Evolutionary conservation across 1,140 invertebrate species (phyloP).

Genomic region (Helicoverpa zea): DNA sequence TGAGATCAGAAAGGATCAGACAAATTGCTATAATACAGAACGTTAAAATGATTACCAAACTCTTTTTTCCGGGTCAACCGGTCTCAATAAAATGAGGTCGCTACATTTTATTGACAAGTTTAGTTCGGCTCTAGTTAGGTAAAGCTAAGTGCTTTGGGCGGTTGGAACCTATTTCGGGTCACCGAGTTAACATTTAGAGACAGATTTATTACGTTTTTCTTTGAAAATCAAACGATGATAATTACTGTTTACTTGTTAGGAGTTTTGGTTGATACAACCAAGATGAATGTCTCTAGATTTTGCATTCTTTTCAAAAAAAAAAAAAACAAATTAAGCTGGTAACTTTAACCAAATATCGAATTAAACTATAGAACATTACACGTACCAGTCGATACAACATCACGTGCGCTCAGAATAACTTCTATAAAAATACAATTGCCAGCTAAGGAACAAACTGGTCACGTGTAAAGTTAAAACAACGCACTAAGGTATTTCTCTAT

Average conservation of each 20-base stretch:
- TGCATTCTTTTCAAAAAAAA: too few relatives aligned
- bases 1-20: constrained; percentile 28
- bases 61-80: constrained; percentile 51
- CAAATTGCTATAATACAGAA: constrained; percentile 23
- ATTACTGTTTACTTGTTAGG: not conserved
- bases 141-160: constrained; percentile 51
- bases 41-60: constrained; percentile 48
- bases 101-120: constrained; percentile 59
- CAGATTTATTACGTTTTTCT: constrained; percentile 34
- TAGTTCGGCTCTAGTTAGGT: constrained; percentile 36
- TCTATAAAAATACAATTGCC: constrained; percentile 34
- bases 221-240: not conserved
- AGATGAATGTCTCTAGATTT: too few relatives aligned
- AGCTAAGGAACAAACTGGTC: not conserved
- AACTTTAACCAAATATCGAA: constrained; percentile 25
- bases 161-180: constrained; percentile 31
- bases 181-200: constrained; percentile 19
- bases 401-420: constrained; percentile 25
- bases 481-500: constrained; percentile 32
- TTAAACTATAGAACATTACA: not conserved
- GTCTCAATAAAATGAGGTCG: constrained; percentile 53
- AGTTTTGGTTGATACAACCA: not conserved
- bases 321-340: not conserved
- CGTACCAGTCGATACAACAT: constrained; percentile 5
- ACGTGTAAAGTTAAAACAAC: constrained; percentile 31